Evolutionary conservation across 2,888 invertebrate species (phyloP).

Genomic region (Sphaeridia pumilis): DNA sequence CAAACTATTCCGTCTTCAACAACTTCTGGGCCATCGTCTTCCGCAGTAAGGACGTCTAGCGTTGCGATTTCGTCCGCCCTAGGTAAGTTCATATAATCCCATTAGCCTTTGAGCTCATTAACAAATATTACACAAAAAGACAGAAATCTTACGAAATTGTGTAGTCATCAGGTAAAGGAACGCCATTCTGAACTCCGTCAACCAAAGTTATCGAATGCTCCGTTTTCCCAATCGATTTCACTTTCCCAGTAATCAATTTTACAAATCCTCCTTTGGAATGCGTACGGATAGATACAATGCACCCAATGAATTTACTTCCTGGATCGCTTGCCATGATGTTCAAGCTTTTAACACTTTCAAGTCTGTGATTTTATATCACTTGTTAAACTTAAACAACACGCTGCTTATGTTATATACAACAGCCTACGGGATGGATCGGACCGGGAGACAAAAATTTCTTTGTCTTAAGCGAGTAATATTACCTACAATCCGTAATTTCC

Average conservation of each 20-base stretch:
- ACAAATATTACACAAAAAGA: too few relatives aligned
- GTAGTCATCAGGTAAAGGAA: conserved; percentile 25
- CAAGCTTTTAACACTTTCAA: too few relatives aligned
- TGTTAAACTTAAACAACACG: too few relatives aligned
- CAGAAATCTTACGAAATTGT: conserved; percentile 17
- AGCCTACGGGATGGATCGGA: too few relatives aligned
- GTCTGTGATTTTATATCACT: too few relatives aligned
- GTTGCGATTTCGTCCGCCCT: conserved; percentile 28
- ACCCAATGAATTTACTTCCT: conserved; percentile 31
- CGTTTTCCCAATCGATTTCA: conserved; percentile 23
- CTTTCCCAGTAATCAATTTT: conserved; percentile 29
- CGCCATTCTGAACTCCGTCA: conserved; percentile 30
- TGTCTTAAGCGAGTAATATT: too few relatives aligned
- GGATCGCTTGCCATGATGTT: conserved; percentile 7
- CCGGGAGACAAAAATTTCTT: too few relatives aligned
- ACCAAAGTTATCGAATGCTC: conserved; percentile 28
- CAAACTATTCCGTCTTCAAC: neutral
- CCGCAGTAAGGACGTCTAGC: conserved; percentile 13
- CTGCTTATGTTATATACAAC: too few relatives aligned
- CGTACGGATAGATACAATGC: conserved; percentile 27
- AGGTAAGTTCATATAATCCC: neutral
- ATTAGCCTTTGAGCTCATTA: neutral
- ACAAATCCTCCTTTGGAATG: conserved; percentile 21
- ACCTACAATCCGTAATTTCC: too few relatives aligned
- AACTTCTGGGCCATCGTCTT: neutral